phyloP scores from a whole-genome alignment of 2,888 invertebrate genomes.

The Vanessa cardui region DNA sequence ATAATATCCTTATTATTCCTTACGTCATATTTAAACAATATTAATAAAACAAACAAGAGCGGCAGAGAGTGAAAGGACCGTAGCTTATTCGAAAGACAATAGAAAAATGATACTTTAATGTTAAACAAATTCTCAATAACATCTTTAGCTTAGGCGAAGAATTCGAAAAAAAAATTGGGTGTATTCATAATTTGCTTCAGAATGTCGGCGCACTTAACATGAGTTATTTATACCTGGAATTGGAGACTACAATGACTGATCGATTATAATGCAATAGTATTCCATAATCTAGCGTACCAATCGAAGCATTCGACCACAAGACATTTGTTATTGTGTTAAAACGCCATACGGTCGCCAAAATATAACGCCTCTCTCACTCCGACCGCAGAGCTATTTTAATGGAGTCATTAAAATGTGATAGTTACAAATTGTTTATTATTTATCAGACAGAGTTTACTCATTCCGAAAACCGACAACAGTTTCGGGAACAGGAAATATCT shows the following conservation, averaged over 20 bases:
- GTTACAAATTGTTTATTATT: conserved; percentile 64
- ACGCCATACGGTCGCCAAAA: conserved; percentile 60
- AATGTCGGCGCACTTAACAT: conserved; percentile 49
- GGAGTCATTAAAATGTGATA: conserved; percentile 78
- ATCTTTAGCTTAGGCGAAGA: conserved; percentile 50
- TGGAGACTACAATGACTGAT: conserved; percentile 50
- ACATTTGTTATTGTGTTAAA: conserved; percentile 64
- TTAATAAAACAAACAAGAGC: conserved; percentile 53
- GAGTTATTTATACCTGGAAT: conserved; percentile 47
- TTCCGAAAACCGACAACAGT: conserved; percentile 24
- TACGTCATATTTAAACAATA: conserved; percentile 46
- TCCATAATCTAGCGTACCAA: conserved; percentile 57
- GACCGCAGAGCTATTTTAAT: conserved; percentile 76
- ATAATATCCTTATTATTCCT: conserved; percentile 47
- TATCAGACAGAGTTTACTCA: conserved; percentile 32
- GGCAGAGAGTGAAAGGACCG: conserved; percentile 56
- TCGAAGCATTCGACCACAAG: conserved; percentile 64
- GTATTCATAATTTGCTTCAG: conserved; percentile 22
- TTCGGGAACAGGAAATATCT: conserved; percentile 36
- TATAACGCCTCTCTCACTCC: conserved; percentile 58
- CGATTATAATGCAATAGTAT: conserved; percentile 57
- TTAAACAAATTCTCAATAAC: conserved; percentile 56
- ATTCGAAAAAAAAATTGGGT: conserved; percentile 46
- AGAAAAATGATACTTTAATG: conserved; percentile 64
- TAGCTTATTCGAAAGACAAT: conserved; percentile 57